Conservation (phyloP, 53 echinoderm and acorn worm genomes). For the Patiria pectinifera region DNA sequence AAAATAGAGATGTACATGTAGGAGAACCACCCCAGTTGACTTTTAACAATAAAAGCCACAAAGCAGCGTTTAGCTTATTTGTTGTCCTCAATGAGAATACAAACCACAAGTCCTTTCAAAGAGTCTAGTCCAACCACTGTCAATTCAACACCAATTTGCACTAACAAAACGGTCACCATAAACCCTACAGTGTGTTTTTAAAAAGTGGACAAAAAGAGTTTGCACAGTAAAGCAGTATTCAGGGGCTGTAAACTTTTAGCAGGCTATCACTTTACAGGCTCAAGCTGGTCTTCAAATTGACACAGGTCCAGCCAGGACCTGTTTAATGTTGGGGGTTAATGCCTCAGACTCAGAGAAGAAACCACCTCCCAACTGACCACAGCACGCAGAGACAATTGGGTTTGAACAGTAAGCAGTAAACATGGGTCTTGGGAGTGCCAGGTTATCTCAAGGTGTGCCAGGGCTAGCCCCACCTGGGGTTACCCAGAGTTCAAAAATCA, state of each 20-base stretch:
- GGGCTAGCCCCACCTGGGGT: neutral
- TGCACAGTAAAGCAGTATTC: constrained; percentile 21
- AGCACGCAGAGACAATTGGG: neutral
- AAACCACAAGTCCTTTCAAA: neutral
- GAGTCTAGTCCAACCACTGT: neutral
- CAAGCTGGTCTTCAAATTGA: constrained; percentile 3
- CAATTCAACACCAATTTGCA: neutral
- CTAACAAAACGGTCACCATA: neutral
- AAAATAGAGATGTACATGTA: neutral
- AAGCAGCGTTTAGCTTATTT: neutral
- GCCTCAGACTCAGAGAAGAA: neutral
- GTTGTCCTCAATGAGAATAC: neutral
- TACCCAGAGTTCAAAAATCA: no score
- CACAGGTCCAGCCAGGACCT: neutral
- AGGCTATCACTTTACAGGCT: constrained; percentile 7
- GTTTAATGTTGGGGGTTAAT: neutral
- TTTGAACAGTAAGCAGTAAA: neutral
- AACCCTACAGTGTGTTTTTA: neutral
- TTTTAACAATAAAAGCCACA: neutral
- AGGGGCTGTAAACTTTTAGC: neutral
- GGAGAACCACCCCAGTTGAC: neutral
- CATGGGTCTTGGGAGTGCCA: neutral
- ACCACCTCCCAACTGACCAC: neutral
- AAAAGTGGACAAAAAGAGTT: neutral
- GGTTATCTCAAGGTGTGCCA: neutral